These are phyloP conservation scores for Ptilodon capucinus DNA, from an alignment of 2,888 invertebrate species.

Conservation along the genomic window DNA sequence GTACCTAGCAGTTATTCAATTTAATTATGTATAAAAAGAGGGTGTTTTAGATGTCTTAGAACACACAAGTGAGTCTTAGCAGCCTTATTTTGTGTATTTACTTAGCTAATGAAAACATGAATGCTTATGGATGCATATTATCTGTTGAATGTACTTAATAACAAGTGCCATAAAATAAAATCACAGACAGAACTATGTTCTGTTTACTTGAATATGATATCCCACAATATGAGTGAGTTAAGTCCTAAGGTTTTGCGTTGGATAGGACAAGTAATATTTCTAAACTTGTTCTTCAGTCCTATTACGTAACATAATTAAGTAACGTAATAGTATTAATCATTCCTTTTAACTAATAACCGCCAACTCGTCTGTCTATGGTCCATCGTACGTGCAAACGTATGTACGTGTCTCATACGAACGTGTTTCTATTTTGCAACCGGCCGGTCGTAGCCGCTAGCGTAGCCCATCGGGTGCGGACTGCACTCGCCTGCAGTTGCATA, in stretches of 20 bases:
- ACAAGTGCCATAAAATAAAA: too few relatives aligned
- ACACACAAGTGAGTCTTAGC: too few relatives aligned
- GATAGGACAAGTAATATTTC: too few relatives aligned
- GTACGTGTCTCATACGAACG: conserved; percentile 51
- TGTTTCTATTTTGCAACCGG: conserved; percentile 64
- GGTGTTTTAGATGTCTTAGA: too few relatives aligned
- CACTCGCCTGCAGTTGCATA: conserved; percentile 77
- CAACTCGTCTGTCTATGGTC: conserved; percentile 36
- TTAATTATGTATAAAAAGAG: too few relatives aligned
- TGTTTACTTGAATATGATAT: too few relatives aligned
- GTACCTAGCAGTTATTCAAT: too few relatives aligned
- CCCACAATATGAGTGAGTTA: too few relatives aligned
- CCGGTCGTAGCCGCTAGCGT: conserved; percentile 57
- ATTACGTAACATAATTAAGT: conserved; percentile 1
- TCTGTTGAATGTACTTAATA: too few relatives aligned
- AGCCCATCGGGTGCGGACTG: conserved; percentile 71
- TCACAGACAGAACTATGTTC: too few relatives aligned
- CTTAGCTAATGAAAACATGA: conserved; percentile 15
- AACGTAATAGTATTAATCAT: conserved; percentile 16
- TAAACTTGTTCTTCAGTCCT: neutral
- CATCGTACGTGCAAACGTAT: conserved; percentile 49
- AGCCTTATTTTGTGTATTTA: conserved; percentile 4
- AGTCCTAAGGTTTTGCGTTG: too few relatives aligned
- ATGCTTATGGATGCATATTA: too few relatives aligned
- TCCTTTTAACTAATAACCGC: conserved; percentile 34